Base-by-base conservation (phyloP, 2,113 vertebrate genomes). In the Myiozetetes cayanensis region DNA sequence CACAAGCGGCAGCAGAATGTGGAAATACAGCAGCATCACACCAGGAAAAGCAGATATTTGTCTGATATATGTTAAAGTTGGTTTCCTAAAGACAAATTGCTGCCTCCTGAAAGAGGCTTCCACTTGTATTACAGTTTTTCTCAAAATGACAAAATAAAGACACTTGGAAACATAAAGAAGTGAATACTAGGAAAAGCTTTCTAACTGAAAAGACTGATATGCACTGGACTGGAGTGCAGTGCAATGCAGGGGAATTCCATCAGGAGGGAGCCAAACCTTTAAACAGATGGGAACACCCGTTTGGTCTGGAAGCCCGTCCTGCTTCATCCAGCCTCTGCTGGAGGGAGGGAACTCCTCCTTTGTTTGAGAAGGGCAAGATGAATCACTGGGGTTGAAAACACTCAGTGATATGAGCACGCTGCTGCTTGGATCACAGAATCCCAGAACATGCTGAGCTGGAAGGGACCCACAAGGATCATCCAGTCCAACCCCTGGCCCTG, bases 391-490 rank as follows among this genome's bases (percentile, higher is more conserved):
- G 20, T 3, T 49, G 30, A 53, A 58, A 71, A 58, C n/a, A 37
- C 16, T 37, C 47, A 1, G 4, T 12, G 33, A 37, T 8, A 23
- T 0, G 2, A 66, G 31, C 0, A 13, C 72, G 35, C 30, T 70
- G 27, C 39, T 3, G 3, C 44, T 63, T 63, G 39, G 39, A 63
- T 41, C 37, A 41, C 27, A 20, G 12, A 30, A 63, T 30, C 27
- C 25, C 37, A 63, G 12, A 28, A 28, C 19, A 14, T 30, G 37
- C 39, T 41, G 27, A 30, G 27, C 2, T 41, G 61, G 18, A 14
- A 62, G 61, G 37, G 37, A 39, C 25, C 17, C 59, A 17, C 61
- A 41, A 27, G 37, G 37, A 62, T 20, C 59, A 41, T 28, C 25
- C 17, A 41, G 58, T 41, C 25, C 59, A 62, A 28, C 17, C 11